Evolutionary conservation across 1,140 invertebrate species (phyloP).

Genomic region (Stegodyphus mimosarum): DNA sequence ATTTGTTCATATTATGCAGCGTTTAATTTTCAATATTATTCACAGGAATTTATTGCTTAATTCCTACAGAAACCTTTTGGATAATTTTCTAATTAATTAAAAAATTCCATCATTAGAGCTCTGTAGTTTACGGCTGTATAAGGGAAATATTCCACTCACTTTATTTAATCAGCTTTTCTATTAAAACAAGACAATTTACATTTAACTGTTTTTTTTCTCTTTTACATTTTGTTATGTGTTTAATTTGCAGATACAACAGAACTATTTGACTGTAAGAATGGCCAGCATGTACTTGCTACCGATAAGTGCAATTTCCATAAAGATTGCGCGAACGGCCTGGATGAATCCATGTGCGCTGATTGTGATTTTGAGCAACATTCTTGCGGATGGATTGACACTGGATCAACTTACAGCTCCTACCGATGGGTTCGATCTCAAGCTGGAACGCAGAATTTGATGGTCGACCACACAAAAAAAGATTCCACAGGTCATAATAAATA

Average conservation of each 20-base stretch:
- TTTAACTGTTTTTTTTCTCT: too few relatives aligned
- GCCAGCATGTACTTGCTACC: background rate
- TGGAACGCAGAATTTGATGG: background rate
- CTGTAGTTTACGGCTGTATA: too few relatives aligned
- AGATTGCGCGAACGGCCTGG: slow-evolving; percentile 43
- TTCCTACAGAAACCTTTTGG: too few relatives aligned
- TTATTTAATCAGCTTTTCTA: too few relatives aligned
- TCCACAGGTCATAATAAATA: slow-evolving; percentile 12
- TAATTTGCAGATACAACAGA: slow-evolving; percentile 4
- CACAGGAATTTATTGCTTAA: too few relatives aligned
- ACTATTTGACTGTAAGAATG: slow-evolving; percentile 50
- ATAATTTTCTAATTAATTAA: too few relatives aligned
- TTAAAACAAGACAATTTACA: too few relatives aligned
- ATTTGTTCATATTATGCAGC: too few relatives aligned
- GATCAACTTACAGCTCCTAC: background rate
- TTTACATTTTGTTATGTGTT: too few relatives aligned
- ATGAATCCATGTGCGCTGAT: slow-evolving; percentile 39
- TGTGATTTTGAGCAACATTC: slow-evolving; percentile 40
- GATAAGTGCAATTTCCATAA: slow-evolving; percentile 47
- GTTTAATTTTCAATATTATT: too few relatives aligned
- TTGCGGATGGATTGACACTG: slow-evolving; percentile 34
- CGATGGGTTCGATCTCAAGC: slow-evolving; percentile 24
- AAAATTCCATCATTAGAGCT: too few relatives aligned
- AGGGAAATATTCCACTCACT: too few relatives aligned
- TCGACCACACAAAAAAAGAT: slow-evolving; percentile 50